phyloP scores from a whole-genome alignment of 2,113 vertebrate species.

The Gasterosteus nipponicus region DNA sequence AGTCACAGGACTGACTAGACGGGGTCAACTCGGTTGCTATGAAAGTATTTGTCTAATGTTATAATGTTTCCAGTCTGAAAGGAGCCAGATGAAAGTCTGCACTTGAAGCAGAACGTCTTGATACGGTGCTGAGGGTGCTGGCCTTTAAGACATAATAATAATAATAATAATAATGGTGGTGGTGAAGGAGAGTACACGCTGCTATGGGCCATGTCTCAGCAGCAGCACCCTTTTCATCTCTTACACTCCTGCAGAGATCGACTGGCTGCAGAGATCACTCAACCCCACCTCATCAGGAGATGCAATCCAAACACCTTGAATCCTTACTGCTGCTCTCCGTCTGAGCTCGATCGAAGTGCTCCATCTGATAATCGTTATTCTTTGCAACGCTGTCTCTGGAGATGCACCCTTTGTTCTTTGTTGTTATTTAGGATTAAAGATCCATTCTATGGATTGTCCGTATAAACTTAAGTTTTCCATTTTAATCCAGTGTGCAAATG shows the following conservation, averaged over 20 bases:
- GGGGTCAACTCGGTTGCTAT: neutral
- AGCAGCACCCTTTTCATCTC: slow-evolving; percentile 53
- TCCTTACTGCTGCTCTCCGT: neutral
- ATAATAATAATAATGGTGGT: neutral
- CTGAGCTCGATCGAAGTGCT: slow-evolving; percentile 26
- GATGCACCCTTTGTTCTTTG: slow-evolving; percentile 45
- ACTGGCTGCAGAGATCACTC: neutral
- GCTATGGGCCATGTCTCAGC: slow-evolving; percentile 36
- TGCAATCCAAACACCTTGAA: slow-evolving; percentile 33
- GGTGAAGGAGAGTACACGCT: slow-evolving; percentile 7
- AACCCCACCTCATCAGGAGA: neutral
- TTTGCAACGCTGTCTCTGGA: slow-evolving; percentile 26
- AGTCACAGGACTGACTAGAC: neutral
- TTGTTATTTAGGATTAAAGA: slow-evolving; percentile 51
- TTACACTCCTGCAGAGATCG: slow-evolving; percentile 36
- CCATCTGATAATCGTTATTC: slow-evolving; percentile 26
- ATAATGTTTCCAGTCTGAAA: slow-evolving; percentile 5
- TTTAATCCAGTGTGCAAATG: neutral
- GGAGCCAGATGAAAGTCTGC: slow-evolving; percentile 59
- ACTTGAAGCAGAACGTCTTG: slow-evolving; percentile 73
- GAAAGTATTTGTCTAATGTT: neutral
- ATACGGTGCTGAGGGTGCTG: slow-evolving; percentile 33
- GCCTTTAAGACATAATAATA: slow-evolving; percentile 53
- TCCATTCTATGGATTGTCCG: slow-evolving; percentile 66
- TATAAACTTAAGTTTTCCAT: neutral